A percentile compares a stretch with the other conserved stretches of the same genome.
These are phyloP conservation scores for Pangasius macronema DNA, from an alignment of 2,797 vertebrate species.

Conservation along the genomic window DNA sequence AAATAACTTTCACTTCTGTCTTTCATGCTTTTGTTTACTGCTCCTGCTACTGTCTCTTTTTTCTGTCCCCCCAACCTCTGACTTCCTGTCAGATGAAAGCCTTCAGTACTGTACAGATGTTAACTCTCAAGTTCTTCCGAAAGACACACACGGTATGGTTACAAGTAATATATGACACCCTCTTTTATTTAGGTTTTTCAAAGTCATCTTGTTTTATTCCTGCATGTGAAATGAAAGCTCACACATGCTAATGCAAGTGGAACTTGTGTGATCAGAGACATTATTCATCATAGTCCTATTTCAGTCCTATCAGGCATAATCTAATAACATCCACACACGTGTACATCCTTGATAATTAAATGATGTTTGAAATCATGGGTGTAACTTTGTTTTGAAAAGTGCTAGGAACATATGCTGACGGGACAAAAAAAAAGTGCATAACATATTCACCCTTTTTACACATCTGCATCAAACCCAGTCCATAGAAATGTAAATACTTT, in stretches of 20 bases:
- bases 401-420: background rate
- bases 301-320: constrained; percentile 66
- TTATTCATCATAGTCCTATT: constrained; percentile 60
- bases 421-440: background rate
- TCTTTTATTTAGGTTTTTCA: too few relatives aligned
- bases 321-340: constrained; percentile 67
- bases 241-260: constrained; percentile 75
- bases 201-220: background rate
- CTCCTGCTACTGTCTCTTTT: constrained; percentile 13
- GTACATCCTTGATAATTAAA: constrained; percentile 25
- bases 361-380: constrained; percentile 3
- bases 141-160: too few relatives aligned
- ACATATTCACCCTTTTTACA: background rate
- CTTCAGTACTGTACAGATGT: background rate
- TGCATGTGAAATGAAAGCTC: constrained; percentile 64
- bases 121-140: too few relatives aligned
- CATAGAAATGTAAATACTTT: background rate
- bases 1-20: background rate
- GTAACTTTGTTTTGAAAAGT: constrained; percentile 8
- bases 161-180: too few relatives aligned
- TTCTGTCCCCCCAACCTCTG: background rate
- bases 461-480: background rate
- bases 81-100: background rate
- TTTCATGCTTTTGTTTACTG: background rate
- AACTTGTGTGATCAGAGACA: constrained; percentile 69